These are phyloP conservation scores for Drosophila kepulauana DNA, from an alignment of 1,140 invertebrate species.

Conservation along the genomic window DNA sequence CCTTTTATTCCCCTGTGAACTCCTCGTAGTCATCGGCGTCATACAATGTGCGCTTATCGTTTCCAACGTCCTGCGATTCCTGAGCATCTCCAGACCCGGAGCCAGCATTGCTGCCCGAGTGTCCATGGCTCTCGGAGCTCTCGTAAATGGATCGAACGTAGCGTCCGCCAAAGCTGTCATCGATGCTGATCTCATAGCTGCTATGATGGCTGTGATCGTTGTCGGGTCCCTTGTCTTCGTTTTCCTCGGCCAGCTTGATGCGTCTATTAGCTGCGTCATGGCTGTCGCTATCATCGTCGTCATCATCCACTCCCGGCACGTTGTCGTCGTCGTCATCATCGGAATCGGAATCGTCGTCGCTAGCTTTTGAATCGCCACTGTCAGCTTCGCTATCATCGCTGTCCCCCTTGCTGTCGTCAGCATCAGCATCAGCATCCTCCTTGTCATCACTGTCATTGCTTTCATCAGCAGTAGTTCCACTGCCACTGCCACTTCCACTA, in stretches of 20 bases:
- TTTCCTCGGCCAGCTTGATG: not conserved
- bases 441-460: not conserved
- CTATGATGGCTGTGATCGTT: slow-evolving; percentile 63
- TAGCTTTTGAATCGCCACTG: not conserved
- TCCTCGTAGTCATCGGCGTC: slow-evolving; percentile 59
- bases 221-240: not conserved
- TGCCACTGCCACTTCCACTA: not conserved
- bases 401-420: not conserved
- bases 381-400: not conserved
- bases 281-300: slow-evolving; percentile 69
- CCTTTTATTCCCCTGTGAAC: slow-evolving; percentile 15
- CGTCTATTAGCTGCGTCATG: slow-evolving; percentile 30
- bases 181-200: slow-evolving; percentile 77
- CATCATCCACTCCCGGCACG: slow-evolving; percentile 12
- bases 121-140: slow-evolving; percentile 68
- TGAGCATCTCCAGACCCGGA: slow-evolving; percentile 15
- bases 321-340: not conserved
- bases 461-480: not conserved
- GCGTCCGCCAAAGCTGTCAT: slow-evolving; percentile 70
- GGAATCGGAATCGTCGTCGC: not conserved
- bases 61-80: too few relatives aligned
- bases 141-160: slow-evolving; percentile 72
- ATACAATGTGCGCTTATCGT: not conserved
- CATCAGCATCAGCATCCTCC: not conserved
- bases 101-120: slow-evolving; percentile 45